Base-by-base conservation (phyloP, 2,797 vertebrate species). In the Characodon lateralis region DNA sequence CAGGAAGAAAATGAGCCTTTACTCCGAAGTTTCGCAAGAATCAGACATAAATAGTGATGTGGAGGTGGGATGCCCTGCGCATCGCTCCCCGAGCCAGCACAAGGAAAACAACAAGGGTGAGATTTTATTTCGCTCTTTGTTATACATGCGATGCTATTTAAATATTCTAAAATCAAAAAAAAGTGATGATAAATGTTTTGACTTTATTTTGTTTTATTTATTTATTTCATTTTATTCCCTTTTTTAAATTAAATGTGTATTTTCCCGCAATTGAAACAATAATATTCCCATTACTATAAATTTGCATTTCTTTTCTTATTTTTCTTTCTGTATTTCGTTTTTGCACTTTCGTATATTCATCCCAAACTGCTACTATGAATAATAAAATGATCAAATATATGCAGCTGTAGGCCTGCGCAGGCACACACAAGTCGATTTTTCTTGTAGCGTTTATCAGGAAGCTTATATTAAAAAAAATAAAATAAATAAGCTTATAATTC, bases 91-190 rank as follows among this genome's bases (percentile, higher is more conserved):
- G 14, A 96, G 96, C 86, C 97, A 97, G 89, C 97, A 99, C 90
- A 99, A 99, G 95, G 98, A 99, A 91, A 99, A 97, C 95, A 97
- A 95, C 95, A 99, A 99, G 98, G 98, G 98, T 99, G 96, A 9
- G 13, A 55, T 26, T 80, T 20, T 1, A 72, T 50, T 78, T 66
- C 5, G 6, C 6, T 20, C 2, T 39, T 18, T 0, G 2, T 74
- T 84, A n/a, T 16, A 41, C 28, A 2, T 39, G 1, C 10, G 31
- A 61, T 3, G 22, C 39, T 41, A 68, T 68, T 69, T 69, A 26
- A 43, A 68, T 1, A 1, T 3, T 7, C 35, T 13, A 56, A 55
- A 65, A 71, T 26, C 18, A 41, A 4, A 41, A 4, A 41, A 8
- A 61, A 48, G 10, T 74, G 22, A 20, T 18, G 16, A 26, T 20